A percentile compares a stretch with the other conserved stretches of the same genome.
Conservation (phyloP, 2,113 vertebrate species). For the Sitta europaea region DNA sequence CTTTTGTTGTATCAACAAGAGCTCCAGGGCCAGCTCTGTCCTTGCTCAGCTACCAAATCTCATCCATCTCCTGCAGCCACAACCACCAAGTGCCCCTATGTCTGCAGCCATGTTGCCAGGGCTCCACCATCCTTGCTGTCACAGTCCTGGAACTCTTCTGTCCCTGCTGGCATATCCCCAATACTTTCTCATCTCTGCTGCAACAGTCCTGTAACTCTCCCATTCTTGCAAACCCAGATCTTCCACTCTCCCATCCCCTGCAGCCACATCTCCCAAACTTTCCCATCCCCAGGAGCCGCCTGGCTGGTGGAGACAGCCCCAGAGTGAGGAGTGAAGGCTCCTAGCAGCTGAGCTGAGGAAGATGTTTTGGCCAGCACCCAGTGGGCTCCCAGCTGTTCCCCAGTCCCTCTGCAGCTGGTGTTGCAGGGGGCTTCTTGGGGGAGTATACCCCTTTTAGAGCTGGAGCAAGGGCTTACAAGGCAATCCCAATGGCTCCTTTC, state of each 20-base stretch:
- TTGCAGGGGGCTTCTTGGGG: too few relatives aligned
- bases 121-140: background rate
- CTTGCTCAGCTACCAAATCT: background rate
- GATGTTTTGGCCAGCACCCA: background rate
- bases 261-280: background rate
- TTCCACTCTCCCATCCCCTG: background rate
- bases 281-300: background rate
- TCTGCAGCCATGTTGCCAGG: background rate
- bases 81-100: background rate
- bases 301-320: background rate
- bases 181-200: background rate
- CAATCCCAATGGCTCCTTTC: background rate
- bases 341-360: background rate
- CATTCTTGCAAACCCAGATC: background rate
- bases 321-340: background rate
- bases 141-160: background rate
- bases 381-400: background rate
- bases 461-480: background rate
- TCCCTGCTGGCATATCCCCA: background rate
- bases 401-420: background rate
- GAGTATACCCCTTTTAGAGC: background rate
- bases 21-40: background rate
- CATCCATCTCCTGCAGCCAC: background rate
- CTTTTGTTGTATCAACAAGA: background rate
- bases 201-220: accelerated